Evolutionary conservation across 2,888 invertebrate genomes (phyloP), one percentile per base, ranked within the genome.

Genomic region (Strigamia transsilvanica): DNA sequence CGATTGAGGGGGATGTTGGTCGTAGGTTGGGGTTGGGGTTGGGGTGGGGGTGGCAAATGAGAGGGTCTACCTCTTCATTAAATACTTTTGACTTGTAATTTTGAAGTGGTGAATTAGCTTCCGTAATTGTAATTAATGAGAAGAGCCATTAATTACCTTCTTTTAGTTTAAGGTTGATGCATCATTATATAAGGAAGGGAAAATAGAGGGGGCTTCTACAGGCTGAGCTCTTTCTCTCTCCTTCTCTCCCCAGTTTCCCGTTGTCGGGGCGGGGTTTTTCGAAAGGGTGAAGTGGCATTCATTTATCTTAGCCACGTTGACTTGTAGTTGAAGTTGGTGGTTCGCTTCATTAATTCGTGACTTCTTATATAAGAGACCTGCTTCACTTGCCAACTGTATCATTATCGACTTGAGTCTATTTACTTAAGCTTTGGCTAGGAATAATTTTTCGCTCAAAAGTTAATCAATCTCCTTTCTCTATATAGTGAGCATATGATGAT

Each of bases 51-150:
- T 18, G 56, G 56, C 73, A 73, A 73, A 73, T 32, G 73, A 73
- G 32, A 73, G 73, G 73, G 73, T 73, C 73, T 73, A 73, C 73
- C 73, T 73, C 73, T 73, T 73, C 73, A 73, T 73, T 73, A 73
- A 73, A 73, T 73, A 73, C 73, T 73, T 73, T 73, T 73, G 73
- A 73, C 73, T 73, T 73, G 73, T 73, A 73, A 73, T 73, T 73
- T 73, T 73, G 27, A 73, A 73, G 73, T 73, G 73, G 73, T 73
- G 73, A 73, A 73, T 73, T 73, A 73, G 73, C 73, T 73, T 73
- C 32, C 73, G 73, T 73, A 73, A 73, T 73, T 73, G 73, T 73
- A 73, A 73, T 73, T 73, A 73, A 73, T 73, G 73, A 73, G 73
- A 73, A 73, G 73, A 73, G 32, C 32, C 73, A 73, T 73, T 73